phyloP scores from a whole-genome alignment of 2,113 vertebrate genomes.

The Chaetops frenatus region DNA sequence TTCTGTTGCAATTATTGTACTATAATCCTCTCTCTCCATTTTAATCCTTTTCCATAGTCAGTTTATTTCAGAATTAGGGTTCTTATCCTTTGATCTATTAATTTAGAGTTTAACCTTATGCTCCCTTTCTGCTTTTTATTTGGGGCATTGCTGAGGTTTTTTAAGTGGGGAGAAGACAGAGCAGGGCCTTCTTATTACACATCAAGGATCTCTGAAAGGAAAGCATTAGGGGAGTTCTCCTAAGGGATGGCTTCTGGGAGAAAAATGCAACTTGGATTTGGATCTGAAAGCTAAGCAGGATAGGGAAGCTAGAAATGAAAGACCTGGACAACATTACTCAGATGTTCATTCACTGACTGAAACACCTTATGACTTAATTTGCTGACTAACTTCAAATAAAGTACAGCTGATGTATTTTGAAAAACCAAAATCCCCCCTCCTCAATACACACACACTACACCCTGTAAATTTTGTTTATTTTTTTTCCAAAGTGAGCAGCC shows the following conservation, averaged over 20 bases:
- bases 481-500: neutral
- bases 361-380: neutral
- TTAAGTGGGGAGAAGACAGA: neutral
- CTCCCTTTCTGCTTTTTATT: slow-evolving; percentile 20
- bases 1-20: slow-evolving; percentile 38
- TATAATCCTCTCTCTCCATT: slow-evolving; percentile 51
- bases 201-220: neutral
- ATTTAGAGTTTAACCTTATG: slow-evolving; percentile 62
- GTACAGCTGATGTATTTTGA: neutral
- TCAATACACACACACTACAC: neutral
- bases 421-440: neutral
- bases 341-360: neutral
- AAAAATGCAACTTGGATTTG: slow-evolving; percentile 25
- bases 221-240: neutral
- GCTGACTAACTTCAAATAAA: neutral
- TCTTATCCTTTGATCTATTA: slow-evolving; percentile 63
- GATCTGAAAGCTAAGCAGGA: neutral
- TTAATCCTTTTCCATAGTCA: slow-evolving; percentile 59
- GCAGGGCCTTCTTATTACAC: neutral
- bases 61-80: slow-evolving; percentile 61
- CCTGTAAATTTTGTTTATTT: neutral
- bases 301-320: neutral
- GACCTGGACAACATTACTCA: neutral
- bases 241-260: neutral
- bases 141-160: neutral